Percentiles rank a stretch among this genome's conserved stretches.
phyloP scores from a whole-genome alignment of 1,140 invertebrate genomes.

The Panagrolaimus sp. region DNA sequence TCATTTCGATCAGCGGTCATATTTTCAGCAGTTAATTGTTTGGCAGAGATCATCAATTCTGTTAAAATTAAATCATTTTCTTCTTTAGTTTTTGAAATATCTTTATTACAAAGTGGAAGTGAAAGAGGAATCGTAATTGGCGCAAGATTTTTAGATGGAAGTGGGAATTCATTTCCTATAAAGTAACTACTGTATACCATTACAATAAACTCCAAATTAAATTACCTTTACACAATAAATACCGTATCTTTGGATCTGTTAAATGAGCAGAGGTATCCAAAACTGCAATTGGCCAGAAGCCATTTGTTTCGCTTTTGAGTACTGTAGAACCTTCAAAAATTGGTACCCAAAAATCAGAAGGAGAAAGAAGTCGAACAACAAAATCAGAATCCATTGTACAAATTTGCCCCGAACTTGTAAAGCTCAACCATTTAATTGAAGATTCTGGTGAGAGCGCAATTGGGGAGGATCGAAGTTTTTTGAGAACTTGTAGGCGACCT shows the following conservation, averaged over 20 bases:
- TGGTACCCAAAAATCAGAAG: not conserved
- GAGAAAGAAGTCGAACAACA: not conserved
- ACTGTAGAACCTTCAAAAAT: conserved; percentile 11
- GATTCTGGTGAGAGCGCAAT: not conserved
- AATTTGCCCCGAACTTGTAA: not conserved
- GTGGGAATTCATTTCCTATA: not conserved
- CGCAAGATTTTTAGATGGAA: conserved; percentile 2
- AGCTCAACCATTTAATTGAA: not conserved
- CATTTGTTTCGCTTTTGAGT: not conserved
- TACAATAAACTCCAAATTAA: too few relatives aligned
- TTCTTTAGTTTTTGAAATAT: not conserved
- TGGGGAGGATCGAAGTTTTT: not conserved
- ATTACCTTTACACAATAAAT: not conserved
- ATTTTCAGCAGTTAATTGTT: not conserved
- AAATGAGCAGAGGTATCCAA: not conserved
- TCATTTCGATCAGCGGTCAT: too few relatives aligned
- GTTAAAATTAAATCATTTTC: not conserved
- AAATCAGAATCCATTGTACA: not conserved
- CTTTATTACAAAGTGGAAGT: not conserved
- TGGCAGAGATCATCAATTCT: not conserved
- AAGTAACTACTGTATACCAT: too few relatives aligned
- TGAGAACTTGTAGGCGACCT: not conserved
- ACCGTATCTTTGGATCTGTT: not conserved
- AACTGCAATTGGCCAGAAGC: not conserved
- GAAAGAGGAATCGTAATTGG: not conserved